Evolutionary conservation across 1,140 invertebrate genomes (phyloP), one percentile per base, ranked within the genome.

Genomic region (Heliothis virescens): DNA sequence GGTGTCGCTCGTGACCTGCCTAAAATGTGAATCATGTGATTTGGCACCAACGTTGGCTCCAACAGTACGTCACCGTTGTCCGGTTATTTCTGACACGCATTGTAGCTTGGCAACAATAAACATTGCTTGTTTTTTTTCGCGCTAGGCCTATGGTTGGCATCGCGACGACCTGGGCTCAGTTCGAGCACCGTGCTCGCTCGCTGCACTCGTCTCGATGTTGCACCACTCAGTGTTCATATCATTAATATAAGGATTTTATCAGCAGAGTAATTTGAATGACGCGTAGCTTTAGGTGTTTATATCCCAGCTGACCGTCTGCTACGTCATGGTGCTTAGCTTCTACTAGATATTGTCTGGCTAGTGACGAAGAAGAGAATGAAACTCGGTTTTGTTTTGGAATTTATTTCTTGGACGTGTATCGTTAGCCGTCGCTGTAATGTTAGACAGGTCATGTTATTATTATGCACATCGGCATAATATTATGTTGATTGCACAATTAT

Each of bases 1-100:
- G 86, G 90, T 87, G 89, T 86, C 67, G 80, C 90, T 90, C 88
- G 89, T 91, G 88, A 91, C 86, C 84, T 85, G 88, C 83, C 86
- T 85, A 86, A 89, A 87, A 90, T 89, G 84, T 90, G 89, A 90
- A 88, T 91, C 91, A 92, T 91, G 90, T 92, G 90, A 92, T 89
- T 87, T 90, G 87, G 89, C 88, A 89, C 88, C 83, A 90, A 89
- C 80, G 75, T 89, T 89, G 84, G 88, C 50, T 83, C 89, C 86
- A 89, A 88, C 63, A 76, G 79, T 84, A 81, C 86, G 88, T 87
- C 88, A 88, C 81, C 84, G 79, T 83, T 85, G 73, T 86, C 84
- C 82, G 74, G 87, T 88, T 92, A 92, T 92, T 92, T 92, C 85
- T 90, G 86, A 62, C 81, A 81, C 79, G 78, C 81, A 72, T 80